phyloP scores from a whole-genome alignment of 2,113 vertebrate genomes.

The Loxodonta africana region DNA sequence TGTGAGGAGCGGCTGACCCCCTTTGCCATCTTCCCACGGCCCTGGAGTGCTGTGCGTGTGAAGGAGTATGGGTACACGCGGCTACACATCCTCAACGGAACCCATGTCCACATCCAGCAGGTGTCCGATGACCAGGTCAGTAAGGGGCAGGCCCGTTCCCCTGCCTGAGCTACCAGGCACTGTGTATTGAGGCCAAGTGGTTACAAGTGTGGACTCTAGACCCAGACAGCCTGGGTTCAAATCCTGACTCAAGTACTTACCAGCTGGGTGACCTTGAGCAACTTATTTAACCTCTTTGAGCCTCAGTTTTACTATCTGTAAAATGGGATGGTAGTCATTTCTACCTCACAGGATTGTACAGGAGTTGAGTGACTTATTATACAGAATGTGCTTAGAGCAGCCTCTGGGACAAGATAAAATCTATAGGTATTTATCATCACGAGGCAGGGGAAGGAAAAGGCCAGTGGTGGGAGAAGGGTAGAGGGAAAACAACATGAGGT shows the following conservation, averaged over 20 bases:
- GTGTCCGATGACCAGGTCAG: slow-evolving; percentile 95
- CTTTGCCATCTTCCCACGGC: slow-evolving; percentile 90
- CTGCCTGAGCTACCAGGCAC: neutral
- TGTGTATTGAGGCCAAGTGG: fast-evolving
- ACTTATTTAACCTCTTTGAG: neutral
- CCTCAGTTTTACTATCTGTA: neutral
- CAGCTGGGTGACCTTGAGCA: neutral
- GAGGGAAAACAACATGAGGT: neutral
- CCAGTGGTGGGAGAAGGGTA: neutral
- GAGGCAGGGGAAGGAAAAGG: neutral
- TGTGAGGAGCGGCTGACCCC: slow-evolving; percentile 92
- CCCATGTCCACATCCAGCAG: slow-evolving; percentile 94
- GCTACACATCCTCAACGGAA: slow-evolving; percentile 91
- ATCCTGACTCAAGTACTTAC: neutral
- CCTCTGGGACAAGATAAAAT: neutral
- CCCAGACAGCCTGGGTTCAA: neutral
- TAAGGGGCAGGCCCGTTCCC: fast-evolving
- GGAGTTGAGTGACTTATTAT: neutral
- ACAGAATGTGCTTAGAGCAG: neutral
- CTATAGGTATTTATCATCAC: neutral
- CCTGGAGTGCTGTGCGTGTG: slow-evolving; percentile 93
- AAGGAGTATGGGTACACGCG: slow-evolving; percentile 93
- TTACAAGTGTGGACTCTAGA: neutral
- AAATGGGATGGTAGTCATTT: neutral
- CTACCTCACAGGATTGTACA: neutral